Conservation (phyloP, 2,888 invertebrate species). For the Bombyx huttoni region DNA sequence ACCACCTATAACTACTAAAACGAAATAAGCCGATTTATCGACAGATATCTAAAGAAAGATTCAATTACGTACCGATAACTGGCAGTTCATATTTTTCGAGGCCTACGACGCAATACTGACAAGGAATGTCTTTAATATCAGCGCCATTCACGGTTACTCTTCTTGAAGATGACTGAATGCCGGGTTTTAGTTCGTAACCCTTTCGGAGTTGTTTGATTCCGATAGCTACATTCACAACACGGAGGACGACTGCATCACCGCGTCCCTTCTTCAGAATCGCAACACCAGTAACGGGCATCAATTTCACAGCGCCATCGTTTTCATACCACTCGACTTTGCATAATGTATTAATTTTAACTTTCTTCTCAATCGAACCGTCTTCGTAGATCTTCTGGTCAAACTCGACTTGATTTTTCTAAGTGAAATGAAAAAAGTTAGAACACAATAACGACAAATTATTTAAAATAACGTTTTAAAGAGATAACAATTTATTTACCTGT, state of each 20-base stretch:
- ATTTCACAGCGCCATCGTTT: slow-evolving; percentile 72
- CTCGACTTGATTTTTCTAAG: slow-evolving; percentile 64
- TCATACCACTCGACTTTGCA: slow-evolving; percentile 81
- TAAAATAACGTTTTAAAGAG: not conserved
- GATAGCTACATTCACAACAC: slow-evolving; percentile 73
- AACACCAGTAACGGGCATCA: slow-evolving; percentile 72
- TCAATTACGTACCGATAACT: slow-evolving; percentile 73
- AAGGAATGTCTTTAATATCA: slow-evolving; percentile 77
- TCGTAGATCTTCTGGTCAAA: slow-evolving; percentile 53
- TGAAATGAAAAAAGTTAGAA: not conserved
- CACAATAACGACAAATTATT: too few relatives aligned
- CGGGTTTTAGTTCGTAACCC: slow-evolving; percentile 76
- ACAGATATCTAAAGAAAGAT: not conserved
- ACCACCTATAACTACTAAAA: too few relatives aligned
- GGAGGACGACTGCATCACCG: slow-evolving; percentile 63
- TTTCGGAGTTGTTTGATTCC: slow-evolving; percentile 66
- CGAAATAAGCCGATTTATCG: too few relatives aligned
- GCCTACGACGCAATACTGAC: slow-evolving; percentile 76
- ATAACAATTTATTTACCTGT: slow-evolving; percentile 59
- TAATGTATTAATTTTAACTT: slow-evolving; percentile 72
- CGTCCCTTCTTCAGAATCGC: slow-evolving; percentile 69
- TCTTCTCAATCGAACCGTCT: slow-evolving; percentile 72
- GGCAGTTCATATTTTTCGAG: slow-evolving; percentile 78
- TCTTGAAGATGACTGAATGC: slow-evolving; percentile 74
- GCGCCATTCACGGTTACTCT: slow-evolving; percentile 74